A percentile compares a stretch with the other conserved stretches of the same genome.
These are phyloP conservation scores for Helicoverpa zea DNA, from an alignment of 1,140 invertebrate species.

Conservation along the genomic window DNA sequence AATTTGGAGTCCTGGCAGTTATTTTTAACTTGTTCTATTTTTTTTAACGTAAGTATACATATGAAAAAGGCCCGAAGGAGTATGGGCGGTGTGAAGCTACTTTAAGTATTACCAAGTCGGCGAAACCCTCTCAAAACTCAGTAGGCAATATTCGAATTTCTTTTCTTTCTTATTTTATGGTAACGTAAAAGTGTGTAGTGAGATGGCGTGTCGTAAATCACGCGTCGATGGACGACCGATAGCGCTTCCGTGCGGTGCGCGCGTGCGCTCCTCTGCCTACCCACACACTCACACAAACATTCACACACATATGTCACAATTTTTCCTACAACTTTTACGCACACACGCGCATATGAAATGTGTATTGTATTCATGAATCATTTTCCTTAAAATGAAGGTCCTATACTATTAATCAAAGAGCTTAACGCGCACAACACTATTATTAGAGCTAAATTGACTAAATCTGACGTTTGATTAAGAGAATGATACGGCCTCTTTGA, in stretches of 20 bases:
- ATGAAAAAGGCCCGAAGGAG: neutral
- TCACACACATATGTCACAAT: constrained; percentile 45
- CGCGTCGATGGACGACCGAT: constrained; percentile 75
- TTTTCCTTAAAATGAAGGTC: constrained; percentile 71
- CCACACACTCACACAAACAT: constrained; percentile 25
- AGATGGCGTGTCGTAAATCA: constrained; percentile 77
- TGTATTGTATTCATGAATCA: constrained; percentile 10
- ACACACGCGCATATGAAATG: constrained; percentile 7
- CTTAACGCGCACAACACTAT: constrained; percentile 76
- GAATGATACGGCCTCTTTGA: constrained; percentile 62
- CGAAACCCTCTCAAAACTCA: constrained; percentile 12
- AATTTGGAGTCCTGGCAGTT: no score
- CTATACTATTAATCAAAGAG: constrained; percentile 78
- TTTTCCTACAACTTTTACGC: constrained; percentile 2
- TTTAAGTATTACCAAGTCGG: neutral
- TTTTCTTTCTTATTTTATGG: constrained; percentile 63
- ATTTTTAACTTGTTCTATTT: neutral
- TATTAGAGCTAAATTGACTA: constrained; percentile 81
- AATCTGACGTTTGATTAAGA: constrained; percentile 85
- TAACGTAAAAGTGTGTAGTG: constrained; percentile 68
- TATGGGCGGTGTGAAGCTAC: neutral
- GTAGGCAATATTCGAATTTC: constrained; percentile 43
- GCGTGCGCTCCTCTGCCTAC: constrained; percentile 49
- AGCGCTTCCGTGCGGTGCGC: constrained; percentile 69
- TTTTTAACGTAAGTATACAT: neutral